Conservation (phyloP, 2,113 vertebrate genomes). For the Scolopax mira region DNA sequence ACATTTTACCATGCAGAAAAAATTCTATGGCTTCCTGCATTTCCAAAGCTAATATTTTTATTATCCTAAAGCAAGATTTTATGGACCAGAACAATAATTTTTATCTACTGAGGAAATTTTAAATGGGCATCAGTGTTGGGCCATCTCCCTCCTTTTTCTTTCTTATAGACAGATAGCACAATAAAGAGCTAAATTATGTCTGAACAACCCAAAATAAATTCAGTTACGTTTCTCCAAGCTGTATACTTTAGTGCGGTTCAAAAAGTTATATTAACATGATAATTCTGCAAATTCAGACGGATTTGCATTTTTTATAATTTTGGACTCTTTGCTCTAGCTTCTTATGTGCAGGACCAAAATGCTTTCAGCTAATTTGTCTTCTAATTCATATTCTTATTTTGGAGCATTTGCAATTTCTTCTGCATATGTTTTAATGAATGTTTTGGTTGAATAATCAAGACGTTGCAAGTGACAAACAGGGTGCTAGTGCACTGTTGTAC, state of each 20-base stretch:
- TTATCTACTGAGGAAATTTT: slow-evolving; percentile 30
- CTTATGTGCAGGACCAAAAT: neutral
- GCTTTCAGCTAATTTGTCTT: neutral
- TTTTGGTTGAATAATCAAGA: neutral
- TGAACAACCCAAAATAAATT: neutral
- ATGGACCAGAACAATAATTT: neutral
- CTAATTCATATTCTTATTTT: neutral
- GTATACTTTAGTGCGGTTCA: neutral
- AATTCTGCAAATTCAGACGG: neutral
- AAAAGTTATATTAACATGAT: neutral
- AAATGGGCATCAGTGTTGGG: neutral
- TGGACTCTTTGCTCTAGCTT: neutral
- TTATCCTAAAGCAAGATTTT: slow-evolving; percentile 9
- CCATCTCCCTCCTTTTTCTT: neutral
- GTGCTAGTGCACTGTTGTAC: neutral
- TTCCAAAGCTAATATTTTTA: slow-evolving; percentile 47
- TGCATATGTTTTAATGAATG: neutral
- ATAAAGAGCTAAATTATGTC: neutral
- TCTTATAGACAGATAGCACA: neutral
- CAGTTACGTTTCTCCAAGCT: neutral
- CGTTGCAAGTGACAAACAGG: neutral
- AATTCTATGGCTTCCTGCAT: neutral
- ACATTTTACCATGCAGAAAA: slow-evolving; percentile 22
- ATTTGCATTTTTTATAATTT: neutral
- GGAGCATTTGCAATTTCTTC: neutral